Evolutionary conservation across 2,888 invertebrate genomes (phyloP), one percentile per base, ranked within the genome.

Genomic region (Parapristionchus giblindavisi): DNA sequence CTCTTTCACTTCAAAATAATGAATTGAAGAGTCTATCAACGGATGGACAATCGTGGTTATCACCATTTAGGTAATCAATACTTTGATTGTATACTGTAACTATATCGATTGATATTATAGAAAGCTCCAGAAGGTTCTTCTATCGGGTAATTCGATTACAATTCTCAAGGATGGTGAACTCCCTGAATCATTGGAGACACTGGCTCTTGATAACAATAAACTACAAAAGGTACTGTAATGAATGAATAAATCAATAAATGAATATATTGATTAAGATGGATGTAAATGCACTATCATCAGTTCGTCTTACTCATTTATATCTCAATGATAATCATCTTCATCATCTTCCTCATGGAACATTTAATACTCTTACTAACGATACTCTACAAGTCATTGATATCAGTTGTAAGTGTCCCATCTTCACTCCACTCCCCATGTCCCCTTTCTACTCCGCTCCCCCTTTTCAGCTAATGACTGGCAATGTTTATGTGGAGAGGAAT

Each of bases 51-150:
- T 56, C 70, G 1, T 71, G 70, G 70, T 3, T 71, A 17, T 24
- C 38, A 4, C 70, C 70, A 17, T n/a, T 71, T 4, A 71, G 40
- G 70, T 71, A 40, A 40, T 40, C 63, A 21, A 65, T 43, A 65
- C 14, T 14, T 43, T 43, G 43, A 43, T 43, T 17, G 43, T 14
- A 14, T 8, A 17, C 27, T 40, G 52, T 24, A 1, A 43, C 21
- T 65, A 29, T 29, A 29, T 21, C 24, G 4, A 38, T 24, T 17
- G n/a, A 5, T 52, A 24, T 24, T 61, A 8, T 40, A 84, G 77
- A 29, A 80, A 87, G n/a, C 85, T 90, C 43, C 83, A 87, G 14
- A 87, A 88, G 76, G 83, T 90, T 11, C 89, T 89, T 87, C 78
- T 90, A 5, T 89, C 90, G 4, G 83, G 88, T 78, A 79, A 90